Percentiles rank a stretch among this genome's conserved stretches.
These are phyloP conservation scores for Pseudopipra pipra DNA, from an alignment of 2,113 vertebrate genomes.

Conservation along the genomic window DNA sequence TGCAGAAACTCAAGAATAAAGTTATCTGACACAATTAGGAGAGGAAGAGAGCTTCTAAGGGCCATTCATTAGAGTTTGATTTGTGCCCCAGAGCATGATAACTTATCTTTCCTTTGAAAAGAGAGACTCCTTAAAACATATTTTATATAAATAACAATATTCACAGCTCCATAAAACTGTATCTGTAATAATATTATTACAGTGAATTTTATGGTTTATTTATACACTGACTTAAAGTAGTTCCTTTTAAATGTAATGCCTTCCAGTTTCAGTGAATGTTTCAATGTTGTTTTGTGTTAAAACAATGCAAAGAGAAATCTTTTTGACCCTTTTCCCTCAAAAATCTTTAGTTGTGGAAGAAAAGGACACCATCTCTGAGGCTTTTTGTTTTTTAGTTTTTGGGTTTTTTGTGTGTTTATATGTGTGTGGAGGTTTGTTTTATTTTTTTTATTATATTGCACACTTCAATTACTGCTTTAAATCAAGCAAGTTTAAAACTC, in stretches of 20 bases:
- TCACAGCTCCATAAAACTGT: neutral
- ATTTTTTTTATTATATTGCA: too few species aligned
- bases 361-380: neutral
- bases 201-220: neutral
- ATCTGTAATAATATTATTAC: neutral
- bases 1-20: neutral
- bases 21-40: neutral
- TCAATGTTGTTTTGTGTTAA: neutral
- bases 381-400: fast-evolving
- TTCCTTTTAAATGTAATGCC: neutral
- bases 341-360: neutral
- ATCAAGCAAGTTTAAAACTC: neutral
- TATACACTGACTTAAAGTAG: neutral
- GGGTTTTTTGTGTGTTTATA: neutral
- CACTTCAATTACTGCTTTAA: neutral
- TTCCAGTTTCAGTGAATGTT: neutral
- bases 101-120: neutral
- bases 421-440: fast-evolving
- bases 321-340: neutral
- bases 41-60: neutral
- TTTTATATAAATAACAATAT: neutral
- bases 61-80: neutral
- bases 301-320: neutral
- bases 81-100: neutral
- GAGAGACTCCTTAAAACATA: neutral